phyloP scores from a whole-genome alignment of 2,888 invertebrate species.

The Phengaris alcon region DNA sequence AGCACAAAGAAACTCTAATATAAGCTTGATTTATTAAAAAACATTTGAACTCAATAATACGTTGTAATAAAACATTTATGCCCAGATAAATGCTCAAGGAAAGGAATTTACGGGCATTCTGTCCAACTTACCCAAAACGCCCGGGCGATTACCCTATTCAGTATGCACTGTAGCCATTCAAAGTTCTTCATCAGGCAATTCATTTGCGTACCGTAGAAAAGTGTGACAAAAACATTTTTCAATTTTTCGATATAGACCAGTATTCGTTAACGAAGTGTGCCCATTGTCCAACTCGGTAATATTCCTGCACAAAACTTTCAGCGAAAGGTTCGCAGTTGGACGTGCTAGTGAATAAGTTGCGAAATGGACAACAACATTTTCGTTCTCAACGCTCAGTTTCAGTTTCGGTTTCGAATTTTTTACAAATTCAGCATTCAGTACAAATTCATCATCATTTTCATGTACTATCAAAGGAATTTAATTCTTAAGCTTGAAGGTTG shows the following conservation, averaged over 20 bases:
- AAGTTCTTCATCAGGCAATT: background rate
- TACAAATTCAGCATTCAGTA: background rate
- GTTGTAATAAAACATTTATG: no score
- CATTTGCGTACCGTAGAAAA: background rate
- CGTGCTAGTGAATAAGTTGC: conserved; percentile 12
- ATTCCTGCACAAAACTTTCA: background rate
- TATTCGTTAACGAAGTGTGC: background rate
- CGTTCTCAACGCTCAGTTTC: background rate
- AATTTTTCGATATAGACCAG: background rate
- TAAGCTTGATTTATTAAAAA: no score
- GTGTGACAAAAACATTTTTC: conserved; percentile 1
- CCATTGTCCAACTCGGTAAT: background rate
- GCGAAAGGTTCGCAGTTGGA: background rate
- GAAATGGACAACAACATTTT: conserved; percentile 10
- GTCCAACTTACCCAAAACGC: no score
- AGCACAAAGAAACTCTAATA: no score
- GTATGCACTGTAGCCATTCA: background rate
- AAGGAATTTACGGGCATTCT: no score
- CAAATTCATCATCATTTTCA: background rate
- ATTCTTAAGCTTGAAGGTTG: no score
- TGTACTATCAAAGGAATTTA: background rate
- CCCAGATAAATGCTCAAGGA: no score
- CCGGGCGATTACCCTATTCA: no score
- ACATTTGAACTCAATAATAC: no score
- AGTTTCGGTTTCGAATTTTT: background rate